These are phyloP conservation scores for Tenualosa thibaudeaui DNA, from an alignment of 2,797 vertebrate species.

Conservation along the genomic window DNA sequence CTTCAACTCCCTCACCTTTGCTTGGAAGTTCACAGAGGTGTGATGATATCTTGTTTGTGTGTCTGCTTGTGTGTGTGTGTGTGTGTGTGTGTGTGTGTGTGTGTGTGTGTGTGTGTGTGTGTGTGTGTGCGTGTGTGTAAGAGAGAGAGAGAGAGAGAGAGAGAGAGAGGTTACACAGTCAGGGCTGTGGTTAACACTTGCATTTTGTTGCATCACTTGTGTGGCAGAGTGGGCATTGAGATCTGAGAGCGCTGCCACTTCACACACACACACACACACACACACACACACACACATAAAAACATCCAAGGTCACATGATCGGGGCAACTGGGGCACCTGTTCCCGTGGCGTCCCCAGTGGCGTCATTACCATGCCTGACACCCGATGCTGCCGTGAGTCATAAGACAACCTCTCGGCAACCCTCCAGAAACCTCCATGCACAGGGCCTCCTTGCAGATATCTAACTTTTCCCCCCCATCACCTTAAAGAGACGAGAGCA, in stretches of 20 bases:
- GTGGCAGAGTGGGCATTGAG: constrained; percentile 37
- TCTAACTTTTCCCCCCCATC: neutral
- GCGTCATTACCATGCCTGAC: constrained; percentile 47
- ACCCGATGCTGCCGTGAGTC: constrained; percentile 22
- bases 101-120: constrained; percentile 23
- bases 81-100: constrained; percentile 4
- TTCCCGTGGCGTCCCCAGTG: constrained; percentile 43
- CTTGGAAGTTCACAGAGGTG: neutral
- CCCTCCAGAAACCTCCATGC: constrained; percentile 15
- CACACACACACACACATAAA: constrained; percentile 36
- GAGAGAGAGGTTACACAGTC: constrained; percentile 27
- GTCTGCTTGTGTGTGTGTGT: neutral
- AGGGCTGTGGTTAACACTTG: constrained; percentile 65
- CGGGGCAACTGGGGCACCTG: constrained; percentile 35
- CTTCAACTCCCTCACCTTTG: neutral
- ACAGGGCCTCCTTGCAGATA: neutral
- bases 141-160: constrained; percentile 16
- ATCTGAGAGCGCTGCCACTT: constrained; percentile 50
- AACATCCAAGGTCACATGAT: constrained; percentile 48
- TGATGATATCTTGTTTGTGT: neutral
- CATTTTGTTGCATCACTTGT: constrained; percentile 73
- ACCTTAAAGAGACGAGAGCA: neutral
- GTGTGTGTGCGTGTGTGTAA: constrained; percentile 19
- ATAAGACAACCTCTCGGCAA: neutral
- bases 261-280: neutral